These are phyloP conservation scores for Mythimna loreyi DNA, from an alignment of 2,888 invertebrate species.

Conservation along the genomic window DNA sequence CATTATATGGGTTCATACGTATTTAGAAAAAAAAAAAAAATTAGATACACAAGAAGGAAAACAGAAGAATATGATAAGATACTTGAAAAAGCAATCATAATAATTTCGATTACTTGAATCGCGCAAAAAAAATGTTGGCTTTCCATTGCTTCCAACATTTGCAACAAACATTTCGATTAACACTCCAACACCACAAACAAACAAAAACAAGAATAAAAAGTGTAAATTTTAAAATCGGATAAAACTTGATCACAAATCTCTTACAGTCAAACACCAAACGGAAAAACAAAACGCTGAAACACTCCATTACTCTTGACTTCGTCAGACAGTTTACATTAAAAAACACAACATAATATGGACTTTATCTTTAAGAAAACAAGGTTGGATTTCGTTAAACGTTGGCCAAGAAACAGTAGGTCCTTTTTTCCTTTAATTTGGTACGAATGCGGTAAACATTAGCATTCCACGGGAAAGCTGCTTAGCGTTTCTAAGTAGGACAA, in stretches of 20 bases:
- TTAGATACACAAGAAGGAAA: too few relatives aligned
- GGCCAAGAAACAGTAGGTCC: conserved; percentile 27
- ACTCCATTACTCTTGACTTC: conserved; percentile 79
- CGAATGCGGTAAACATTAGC: conserved; percentile 78
- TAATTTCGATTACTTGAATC: too few relatives aligned
- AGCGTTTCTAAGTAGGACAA: conserved; percentile 78
- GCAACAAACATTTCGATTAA: conserved; percentile 6
- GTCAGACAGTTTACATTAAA: conserved; percentile 66
- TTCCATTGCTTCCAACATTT: neutral
- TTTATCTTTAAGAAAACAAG: conserved; percentile 2
- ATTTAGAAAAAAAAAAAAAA: too few relatives aligned
- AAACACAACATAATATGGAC: conserved; percentile 33
- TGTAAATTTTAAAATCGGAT: conserved; percentile 65
- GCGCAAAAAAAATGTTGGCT: neutral
- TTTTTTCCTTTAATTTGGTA: conserved; percentile 76
- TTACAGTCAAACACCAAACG: conserved; percentile 75
- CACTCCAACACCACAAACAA: neutral
- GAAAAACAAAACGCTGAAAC: conserved; percentile 77
- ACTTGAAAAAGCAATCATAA: neutral
- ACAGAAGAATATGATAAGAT: too few relatives aligned
- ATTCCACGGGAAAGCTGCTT: conserved; percentile 81
- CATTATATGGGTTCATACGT: too few relatives aligned
- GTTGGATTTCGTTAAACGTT: conserved; percentile 34
- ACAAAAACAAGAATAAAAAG: conserved; percentile 15
- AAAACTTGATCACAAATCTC: conserved; percentile 75